Evolutionary conservation across 2,113 vertebrate genomes (phyloP).

Genomic region (Hipposideros armiger): DNA sequence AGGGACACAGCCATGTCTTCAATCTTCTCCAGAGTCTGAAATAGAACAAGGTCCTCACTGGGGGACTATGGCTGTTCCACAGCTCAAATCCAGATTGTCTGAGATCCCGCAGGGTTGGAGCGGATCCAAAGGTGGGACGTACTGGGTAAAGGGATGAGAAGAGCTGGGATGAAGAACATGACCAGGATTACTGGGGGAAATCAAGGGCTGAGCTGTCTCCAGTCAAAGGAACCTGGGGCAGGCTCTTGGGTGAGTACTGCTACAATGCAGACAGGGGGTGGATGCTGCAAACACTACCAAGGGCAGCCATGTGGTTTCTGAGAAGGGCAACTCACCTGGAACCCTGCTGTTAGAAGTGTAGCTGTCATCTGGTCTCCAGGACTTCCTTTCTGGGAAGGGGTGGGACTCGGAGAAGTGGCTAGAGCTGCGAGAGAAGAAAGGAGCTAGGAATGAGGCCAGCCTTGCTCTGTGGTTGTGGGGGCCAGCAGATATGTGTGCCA

Average conservation of each 20-base stretch:
- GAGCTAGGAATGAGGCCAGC: conserved; percentile 36
- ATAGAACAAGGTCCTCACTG: conserved; percentile 58
- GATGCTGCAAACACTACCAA: background rate
- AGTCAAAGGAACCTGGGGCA: background rate
- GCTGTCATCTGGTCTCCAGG: conserved; percentile 62
- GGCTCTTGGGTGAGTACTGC: background rate
- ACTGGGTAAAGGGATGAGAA: background rate
- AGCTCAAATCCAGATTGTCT: background rate
- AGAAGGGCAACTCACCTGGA: conserved; percentile 74
- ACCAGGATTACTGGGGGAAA: background rate
- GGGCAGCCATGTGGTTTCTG: background rate
- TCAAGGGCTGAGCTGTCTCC: background rate
- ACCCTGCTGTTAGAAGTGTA: conserved; percentile 72
- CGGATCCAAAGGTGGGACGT: background rate
- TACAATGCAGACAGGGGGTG: background rate
- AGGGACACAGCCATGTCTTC: conserved; percentile 83
- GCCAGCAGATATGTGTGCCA: background rate
- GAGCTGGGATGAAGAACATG: background rate
- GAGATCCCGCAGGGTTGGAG: background rate
- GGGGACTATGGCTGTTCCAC: background rate
- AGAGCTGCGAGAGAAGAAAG: conserved; percentile 62
- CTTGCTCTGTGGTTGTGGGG: background rate
- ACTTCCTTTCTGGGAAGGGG: conserved; percentile 69
- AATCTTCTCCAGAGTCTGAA: conserved; percentile 81
- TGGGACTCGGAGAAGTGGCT: conserved; percentile 61